Evolutionary conservation across 2,113 vertebrate genomes (phyloP).

Genomic region (Theristicus caerulescens): DNA sequence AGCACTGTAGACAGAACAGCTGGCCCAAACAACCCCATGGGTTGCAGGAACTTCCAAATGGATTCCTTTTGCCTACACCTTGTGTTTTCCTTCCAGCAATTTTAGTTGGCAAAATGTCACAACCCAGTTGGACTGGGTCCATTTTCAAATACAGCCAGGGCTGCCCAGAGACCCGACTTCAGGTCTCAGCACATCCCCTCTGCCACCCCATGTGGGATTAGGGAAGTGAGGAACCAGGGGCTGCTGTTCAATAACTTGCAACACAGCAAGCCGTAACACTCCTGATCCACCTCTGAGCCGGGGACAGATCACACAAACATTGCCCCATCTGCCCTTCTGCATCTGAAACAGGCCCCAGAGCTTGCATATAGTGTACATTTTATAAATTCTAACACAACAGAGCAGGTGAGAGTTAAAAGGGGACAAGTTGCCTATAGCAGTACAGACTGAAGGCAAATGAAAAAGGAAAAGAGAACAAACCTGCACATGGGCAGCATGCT

Average conservation of each 20-base stretch:
- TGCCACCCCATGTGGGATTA: not conserved
- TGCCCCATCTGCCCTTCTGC: not conserved
- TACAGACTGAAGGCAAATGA: not conserved
- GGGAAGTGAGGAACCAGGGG: not conserved
- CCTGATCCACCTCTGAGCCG: rapidly evolving
- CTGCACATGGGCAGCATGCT: not conserved
- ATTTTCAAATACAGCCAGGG: not conserved
- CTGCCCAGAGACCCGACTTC: not conserved
- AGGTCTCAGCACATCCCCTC: not conserved
- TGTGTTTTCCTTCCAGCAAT: not conserved
- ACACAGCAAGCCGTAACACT: not conserved
- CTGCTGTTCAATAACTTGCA: not conserved
- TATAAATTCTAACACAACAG: not conserved
- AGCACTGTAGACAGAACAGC: not conserved
- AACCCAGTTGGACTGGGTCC: not conserved
- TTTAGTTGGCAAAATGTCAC: not conserved
- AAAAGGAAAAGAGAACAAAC: not conserved
- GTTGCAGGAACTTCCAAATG: not conserved
- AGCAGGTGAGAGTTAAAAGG: not conserved
- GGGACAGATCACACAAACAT: not conserved
- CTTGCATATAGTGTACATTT: not conserved
- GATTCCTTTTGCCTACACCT: not conserved
- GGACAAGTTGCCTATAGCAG: not conserved
- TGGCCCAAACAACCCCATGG: not conserved
- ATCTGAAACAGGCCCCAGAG: not conserved